Conservation (phyloP, 2,113 vertebrate species). For the Panurus biarmicus region DNA sequence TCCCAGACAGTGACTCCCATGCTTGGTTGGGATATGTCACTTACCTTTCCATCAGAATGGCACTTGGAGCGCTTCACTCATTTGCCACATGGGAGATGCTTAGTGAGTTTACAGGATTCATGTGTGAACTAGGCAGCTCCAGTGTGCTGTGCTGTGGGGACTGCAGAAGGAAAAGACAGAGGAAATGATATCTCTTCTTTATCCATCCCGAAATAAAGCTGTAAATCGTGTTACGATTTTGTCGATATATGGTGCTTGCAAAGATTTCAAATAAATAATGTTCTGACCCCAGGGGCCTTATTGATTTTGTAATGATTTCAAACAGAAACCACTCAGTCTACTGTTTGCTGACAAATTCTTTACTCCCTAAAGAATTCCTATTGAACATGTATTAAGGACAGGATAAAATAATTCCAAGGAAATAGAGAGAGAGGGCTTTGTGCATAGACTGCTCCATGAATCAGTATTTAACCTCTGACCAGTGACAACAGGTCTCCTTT, state of each 20-base stretch:
- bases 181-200: background rate
- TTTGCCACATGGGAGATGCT: background rate
- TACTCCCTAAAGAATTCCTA: constrained; percentile 35
- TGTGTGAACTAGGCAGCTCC: background rate
- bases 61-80: background rate
- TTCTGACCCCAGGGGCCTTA: constrained; percentile 20
- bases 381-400: constrained; percentile 26
- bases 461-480: constrained; percentile 73
- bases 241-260: background rate
- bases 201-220: background rate
- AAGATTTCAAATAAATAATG: constrained; percentile 57
- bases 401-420: constrained; percentile 44
- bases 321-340: constrained; percentile 54
- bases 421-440: constrained; percentile 15
- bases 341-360: constrained; percentile 51
- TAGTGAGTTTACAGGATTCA: background rate
- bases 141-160: background rate
- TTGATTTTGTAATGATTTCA: constrained; percentile 69
- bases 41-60: background rate
- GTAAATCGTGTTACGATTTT: constrained; percentile 47
- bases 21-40: background rate
- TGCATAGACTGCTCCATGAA: constrained; percentile 1
- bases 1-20: background rate
- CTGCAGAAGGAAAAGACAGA: background rate
- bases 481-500: constrained; percentile 54